These are phyloP conservation scores for Pocillopora meandrina DNA, from an alignment of 92 coral and sea anemone species.

Conservation along the genomic window DNA sequence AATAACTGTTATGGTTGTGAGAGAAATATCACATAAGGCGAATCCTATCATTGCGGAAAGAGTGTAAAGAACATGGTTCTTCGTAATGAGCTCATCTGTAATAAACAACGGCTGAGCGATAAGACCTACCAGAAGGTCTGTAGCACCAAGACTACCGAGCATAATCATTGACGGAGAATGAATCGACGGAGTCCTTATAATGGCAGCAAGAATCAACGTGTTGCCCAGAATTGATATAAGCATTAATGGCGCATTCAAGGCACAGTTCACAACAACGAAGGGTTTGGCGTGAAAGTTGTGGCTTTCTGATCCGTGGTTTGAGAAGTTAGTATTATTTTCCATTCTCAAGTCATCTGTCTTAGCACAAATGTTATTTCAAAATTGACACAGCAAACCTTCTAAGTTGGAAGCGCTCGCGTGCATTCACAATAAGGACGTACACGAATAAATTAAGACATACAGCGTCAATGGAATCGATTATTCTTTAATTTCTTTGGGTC, in stretches of 20 bases:
- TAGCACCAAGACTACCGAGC: conserved; percentile 9
- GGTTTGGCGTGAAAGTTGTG: background rate
- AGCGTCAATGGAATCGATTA: too few relatives aligned
- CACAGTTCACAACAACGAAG: background rate
- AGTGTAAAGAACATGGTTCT: background rate
- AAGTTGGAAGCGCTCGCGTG: too few relatives aligned
- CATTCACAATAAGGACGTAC: too few relatives aligned
- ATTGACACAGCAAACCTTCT: too few relatives aligned
- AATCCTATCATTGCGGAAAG: background rate
- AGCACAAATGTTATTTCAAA: too few relatives aligned
- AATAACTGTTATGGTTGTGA: background rate
- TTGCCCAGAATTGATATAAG: conserved; percentile 6
- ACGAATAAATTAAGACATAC: too few relatives aligned
- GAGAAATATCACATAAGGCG: conserved; percentile 2
- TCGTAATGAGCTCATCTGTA: background rate
- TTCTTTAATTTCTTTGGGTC: too few relatives aligned
- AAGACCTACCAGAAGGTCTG: conserved; percentile 17
- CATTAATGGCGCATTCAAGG: conserved; percentile 15
- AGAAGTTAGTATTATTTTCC: background rate
- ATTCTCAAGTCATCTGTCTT: background rate
- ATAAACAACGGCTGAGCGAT: conserved; percentile 4
- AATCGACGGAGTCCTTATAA: conserved; percentile 4
- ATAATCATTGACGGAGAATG: conserved; percentile 7
- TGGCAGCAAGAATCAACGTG: background rate
- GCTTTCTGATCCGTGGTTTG: background rate